Evolutionary conservation across 2,888 invertebrate species (phyloP), one percentile per base, ranked within the genome.

Genomic region (Dicycla oo): DNA sequence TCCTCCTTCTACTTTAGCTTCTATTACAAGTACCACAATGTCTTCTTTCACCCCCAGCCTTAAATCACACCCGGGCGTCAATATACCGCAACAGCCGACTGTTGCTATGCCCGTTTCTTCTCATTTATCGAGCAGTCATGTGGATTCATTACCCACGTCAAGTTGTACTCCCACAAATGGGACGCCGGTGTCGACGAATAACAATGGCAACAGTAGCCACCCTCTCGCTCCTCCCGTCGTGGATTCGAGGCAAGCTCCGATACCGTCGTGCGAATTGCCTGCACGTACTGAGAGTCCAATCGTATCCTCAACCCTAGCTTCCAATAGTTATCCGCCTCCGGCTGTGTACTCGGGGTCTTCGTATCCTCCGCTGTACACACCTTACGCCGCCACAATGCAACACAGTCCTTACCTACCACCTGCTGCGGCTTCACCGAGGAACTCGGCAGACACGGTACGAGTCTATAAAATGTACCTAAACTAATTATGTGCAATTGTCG

Each of bases 341-440:
- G 97, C 98, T 43, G 90, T 98, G 2, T 98, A 98, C 91, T 97
- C 98, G 69, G 93, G 93, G n/a, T 90, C 91, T 53, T 88, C 93
- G 53, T 95, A 94, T 81, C 97, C 97, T 80, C 97, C 97, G 53
- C 96, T 98, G 78, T 98, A 98, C 90, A 97, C 98, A 20, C 98
- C 98, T 0, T 98, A 98, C 89, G 97, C 98, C 73, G 96, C 97
- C 75, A 97, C 97, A 70, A 91, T 97, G 80, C 97, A 97, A 92
- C 97, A 98, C 92, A 97, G 97, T 88, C 97, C 98, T 56, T 98
- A 98, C 90, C 96, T 97, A 86, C 97, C 97, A 68, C 97, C 97
- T 7, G 94, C 96, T 49, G 97, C 96, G 66, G 97, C 97, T 58
- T 97, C 97, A 56, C 97, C 97, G 40, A 96, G 97, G 78, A 97